Percentiles rank a stretch among this genome's conserved stretches.
Conservation (phyloP, 2,888 invertebrate species). For the Sipha maydis region DNA sequence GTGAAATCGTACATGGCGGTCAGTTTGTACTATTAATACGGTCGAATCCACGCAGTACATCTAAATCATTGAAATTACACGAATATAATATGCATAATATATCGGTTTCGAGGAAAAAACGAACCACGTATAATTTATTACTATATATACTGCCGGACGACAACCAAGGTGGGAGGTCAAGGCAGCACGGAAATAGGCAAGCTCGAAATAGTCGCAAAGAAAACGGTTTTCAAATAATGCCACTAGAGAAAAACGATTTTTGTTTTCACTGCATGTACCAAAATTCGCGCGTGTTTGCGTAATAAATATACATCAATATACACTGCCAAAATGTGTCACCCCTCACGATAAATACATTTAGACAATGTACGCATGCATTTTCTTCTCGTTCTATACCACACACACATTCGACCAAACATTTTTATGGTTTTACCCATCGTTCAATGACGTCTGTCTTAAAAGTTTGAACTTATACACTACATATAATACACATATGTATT, state of each 20-base stretch:
- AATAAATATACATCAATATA: background rate
- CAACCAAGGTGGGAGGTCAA: slow-evolving; percentile 31
- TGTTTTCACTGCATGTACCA: background rate
- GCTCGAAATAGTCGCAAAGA: slow-evolving; percentile 36
- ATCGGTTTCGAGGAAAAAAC: slow-evolving; percentile 1
- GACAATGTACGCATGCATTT: background rate
- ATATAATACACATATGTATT: background rate
- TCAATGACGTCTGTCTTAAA: background rate
- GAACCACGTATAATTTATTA: background rate
- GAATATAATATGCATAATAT: background rate
- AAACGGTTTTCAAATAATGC: slow-evolving; percentile 6
- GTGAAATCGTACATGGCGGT: background rate
- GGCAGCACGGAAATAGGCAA: slow-evolving; percentile 43
- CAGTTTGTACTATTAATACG: background rate
- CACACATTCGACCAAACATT: background rate
- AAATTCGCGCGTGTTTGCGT: background rate
- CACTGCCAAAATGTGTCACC: slow-evolving; percentile 2
- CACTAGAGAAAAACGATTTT: background rate
- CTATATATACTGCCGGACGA: background rate
- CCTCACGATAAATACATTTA: background rate
- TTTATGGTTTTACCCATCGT: background rate
- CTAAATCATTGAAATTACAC: background rate
- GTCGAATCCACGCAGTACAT: background rate
- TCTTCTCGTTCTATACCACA: background rate
- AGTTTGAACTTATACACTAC: background rate